Evolutionary conservation across 2,888 invertebrate genomes (phyloP), one percentile per base, ranked within the genome.

Genomic region (Lamellibrachia satsuma): DNA sequence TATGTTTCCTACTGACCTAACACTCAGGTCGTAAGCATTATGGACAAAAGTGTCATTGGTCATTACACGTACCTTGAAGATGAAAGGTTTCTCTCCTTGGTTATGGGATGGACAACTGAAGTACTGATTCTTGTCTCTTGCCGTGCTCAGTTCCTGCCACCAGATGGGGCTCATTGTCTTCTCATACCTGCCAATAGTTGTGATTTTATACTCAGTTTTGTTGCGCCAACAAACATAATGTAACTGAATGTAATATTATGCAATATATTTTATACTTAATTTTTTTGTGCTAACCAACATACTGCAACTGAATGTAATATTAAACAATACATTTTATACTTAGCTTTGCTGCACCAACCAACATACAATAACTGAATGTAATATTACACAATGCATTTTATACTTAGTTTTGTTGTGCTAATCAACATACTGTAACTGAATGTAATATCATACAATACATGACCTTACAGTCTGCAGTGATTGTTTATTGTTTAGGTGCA

Each of bases 111-210:
- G 97, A 95, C 98, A 98, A 93, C 97, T 97, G 94, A 98, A 97
- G 95, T 98, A 97, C 93, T 97, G 97, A 0, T 97, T 97, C 0
- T 97, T 97, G 91, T 97, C 98, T 93, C 98, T 96, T 94, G 98
- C 97, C 0, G 97, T 97, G 93, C 95, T 95, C 93, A 98, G 96
- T 94, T 98, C 98, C 97, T 97, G 97, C 98, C 98, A 98, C 98
- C 98, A 98, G 91, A 98, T 97, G 1, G 98, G 98, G 93, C 97
- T 97, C 0, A 97, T 97, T 55, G 98, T 98, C 15, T 98, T 97
- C 95, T 98, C 97, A 95, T 98, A 98, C 93, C 97, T 97, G 94
- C 97, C 75, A 75, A 98, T 95, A 27, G 93, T 7, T 22, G 15
- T 60, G 60, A 22, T 15, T 75, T 11, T 75, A 75, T 75, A 22